Evolutionary conservation across 1,140 invertebrate genomes (phyloP), one percentile per base, ranked within the genome.

Genomic region (Meloidogyne exigua): DNA sequence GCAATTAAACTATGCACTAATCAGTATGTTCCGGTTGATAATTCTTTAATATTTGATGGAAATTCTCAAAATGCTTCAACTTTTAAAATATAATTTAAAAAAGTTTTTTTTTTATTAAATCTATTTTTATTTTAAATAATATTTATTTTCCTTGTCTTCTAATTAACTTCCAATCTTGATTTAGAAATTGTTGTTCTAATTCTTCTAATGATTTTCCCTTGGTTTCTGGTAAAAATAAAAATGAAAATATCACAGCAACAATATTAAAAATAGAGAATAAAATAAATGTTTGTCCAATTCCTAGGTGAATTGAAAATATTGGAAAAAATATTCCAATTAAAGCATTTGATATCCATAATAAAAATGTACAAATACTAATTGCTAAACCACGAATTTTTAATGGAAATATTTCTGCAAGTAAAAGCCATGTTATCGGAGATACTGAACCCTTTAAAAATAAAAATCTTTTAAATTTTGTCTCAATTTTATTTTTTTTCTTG

Each of bases 1-100:
- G 91, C 92, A 3, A 97, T 99, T 74, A 99, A 99, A 90, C 89
- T 99, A n/a, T 91, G 98, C 65, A 99, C 96, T 1, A 91, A 92
- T 83, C 96, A 99, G 89, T 99, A 96, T 88, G 93, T 95, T 85
- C 95, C 96, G 13, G 90, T 99, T 57, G 92, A 97, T 88, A 97
- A 98, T 89, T 95, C 93, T 0, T 94, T 95, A 88, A 92, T 98
- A 80, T 96, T 96, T 88, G 95, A 98, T 74, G 81, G 72, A 21
- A 77, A 82, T 67, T 94, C 93, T 72, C 93, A 95, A 81, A 93
- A 92, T 73, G 93, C 93, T 70, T 93, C 49, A 26, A 39, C 72
- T 36, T 85, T 82, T 67, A 73, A 83, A 21, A 26, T 82, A 62
- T 44, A 13, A 13, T n/a, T 32, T 32, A 25, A 10, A 67, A 18